Evolutionary conservation across 2,888 invertebrate genomes (phyloP), one percentile per base, ranked within the genome.

Genomic region (Lycia hirtaria): DNA sequence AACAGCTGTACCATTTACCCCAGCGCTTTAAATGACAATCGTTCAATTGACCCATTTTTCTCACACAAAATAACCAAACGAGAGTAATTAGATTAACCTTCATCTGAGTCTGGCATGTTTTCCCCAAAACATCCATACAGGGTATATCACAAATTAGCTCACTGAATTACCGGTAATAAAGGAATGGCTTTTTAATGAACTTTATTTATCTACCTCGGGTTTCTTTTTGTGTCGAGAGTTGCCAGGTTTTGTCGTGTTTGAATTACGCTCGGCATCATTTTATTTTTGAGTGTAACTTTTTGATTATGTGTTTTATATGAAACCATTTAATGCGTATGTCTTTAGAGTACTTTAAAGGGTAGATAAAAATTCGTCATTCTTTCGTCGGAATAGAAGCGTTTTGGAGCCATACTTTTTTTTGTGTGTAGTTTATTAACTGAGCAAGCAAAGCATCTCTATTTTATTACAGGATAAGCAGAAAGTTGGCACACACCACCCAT

Each of bases 111-210:
- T 44, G 19, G 7, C 28, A 30, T 28, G 43, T 43, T 44, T 44
- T 30, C 30, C 44, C 30, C 15, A 44, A 44, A 44, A 32, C 30
- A 44, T 30, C 30, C 12, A 30, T 26, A n/a, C 28, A 32, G 28
- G 20, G 33, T 24, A 47, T 35, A 47, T 47, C 47, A 15, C 47
- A 47, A n/a, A 35, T 35, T 47, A 47, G 24, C 33, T 26, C 24
- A 47, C 33, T n/a, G 22, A 24, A 33, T 47, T 44, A 44, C 10
- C 28, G 19, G 12, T 44, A 33, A 38, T 49, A 49, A 49, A 38
- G 37, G 15, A 49, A 49, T 49, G 37, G 28, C 17, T 49, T 37
- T 49, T 38, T 49, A 62, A 44, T 20, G 41, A 26, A 40, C 49
- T 28, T 38, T 38, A 20, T 28, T 38, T 38, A 9, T 38, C 24